Percentiles rank a stretch among this genome's conserved stretches.
These are phyloP conservation scores for Cydia amplana DNA, from an alignment of 1,140 invertebrate species.

Conservation along the genomic window DNA sequence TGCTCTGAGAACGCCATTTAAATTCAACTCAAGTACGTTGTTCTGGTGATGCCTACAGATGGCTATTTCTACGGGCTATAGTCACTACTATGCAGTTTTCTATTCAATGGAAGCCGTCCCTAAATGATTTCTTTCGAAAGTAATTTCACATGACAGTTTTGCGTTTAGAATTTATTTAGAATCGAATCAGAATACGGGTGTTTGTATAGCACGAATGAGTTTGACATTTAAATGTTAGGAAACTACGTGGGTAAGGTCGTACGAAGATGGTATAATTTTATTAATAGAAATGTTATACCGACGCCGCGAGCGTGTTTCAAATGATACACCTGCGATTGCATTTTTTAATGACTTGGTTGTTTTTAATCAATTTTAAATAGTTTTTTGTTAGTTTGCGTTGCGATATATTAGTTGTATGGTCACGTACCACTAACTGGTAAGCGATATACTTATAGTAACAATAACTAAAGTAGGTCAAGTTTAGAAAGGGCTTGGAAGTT, in stretches of 20 bases:
- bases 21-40: slow-evolving; percentile 47
- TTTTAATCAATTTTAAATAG: slow-evolving; percentile 14
- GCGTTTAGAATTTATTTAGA: not conserved
- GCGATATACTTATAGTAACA: slow-evolving; percentile 23
- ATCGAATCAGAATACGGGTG: not conserved
- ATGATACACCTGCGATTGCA: slow-evolving; percentile 26
- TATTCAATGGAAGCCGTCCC: slow-evolving; percentile 8
- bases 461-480: slow-evolving; percentile 35
- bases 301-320: slow-evolving; percentile 1
- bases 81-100: slow-evolving; percentile 44
- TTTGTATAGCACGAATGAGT: not conserved
- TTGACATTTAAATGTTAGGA: slow-evolving; percentile 29
- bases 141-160: slow-evolving; percentile 18
- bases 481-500: slow-evolving; percentile 31
- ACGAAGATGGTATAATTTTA: slow-evolving; percentile 23
- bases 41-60: slow-evolving; percentile 16
- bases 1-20: slow-evolving; percentile 67
- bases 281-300: slow-evolving; percentile 19
- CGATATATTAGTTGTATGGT: not conserved
- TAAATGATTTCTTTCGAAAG: slow-evolving; percentile 33
- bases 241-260: not conserved
- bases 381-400: slow-evolving; percentile 3
- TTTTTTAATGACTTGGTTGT: slow-evolving; percentile 13
- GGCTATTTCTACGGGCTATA: slow-evolving; percentile 44
- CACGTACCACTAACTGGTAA: not conserved